Conservation (phyloP, 2,113 vertebrate genomes). For the Dasypus novemcinctus region DNA sequence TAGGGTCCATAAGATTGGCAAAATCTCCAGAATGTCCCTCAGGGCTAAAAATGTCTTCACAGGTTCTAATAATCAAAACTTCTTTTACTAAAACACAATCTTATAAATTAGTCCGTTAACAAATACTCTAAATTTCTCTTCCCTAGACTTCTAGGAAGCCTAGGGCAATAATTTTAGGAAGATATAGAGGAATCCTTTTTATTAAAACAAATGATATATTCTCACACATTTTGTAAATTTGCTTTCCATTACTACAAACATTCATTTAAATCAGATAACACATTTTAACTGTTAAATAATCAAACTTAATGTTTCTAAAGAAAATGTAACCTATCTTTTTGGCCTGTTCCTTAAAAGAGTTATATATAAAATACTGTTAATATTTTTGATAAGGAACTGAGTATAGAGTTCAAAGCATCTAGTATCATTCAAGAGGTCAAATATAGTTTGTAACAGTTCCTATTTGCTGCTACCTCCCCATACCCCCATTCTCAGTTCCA, state of each 20-base stretch:
- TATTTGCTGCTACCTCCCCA: background rate
- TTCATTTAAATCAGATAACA: constrained; percentile 8
- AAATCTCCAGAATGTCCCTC: background rate
- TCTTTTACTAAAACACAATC: constrained; percentile 22
- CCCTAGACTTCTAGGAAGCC: background rate
- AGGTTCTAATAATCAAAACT: constrained; percentile 33
- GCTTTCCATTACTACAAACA: constrained; percentile 3
- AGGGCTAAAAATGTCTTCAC: constrained; percentile 40
- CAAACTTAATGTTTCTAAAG: background rate
- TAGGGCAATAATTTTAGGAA: constrained; percentile 26
- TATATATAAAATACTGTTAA: background rate
- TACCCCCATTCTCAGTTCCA: background rate
- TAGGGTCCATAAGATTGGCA: background rate
- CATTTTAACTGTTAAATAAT: constrained; percentile 10
- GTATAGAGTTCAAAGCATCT: background rate
- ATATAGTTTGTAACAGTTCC: background rate
- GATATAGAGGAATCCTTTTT: background rate
- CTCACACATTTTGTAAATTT: constrained; percentile 2
- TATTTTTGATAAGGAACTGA: constrained; percentile 19
- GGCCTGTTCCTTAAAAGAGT: constrained; percentile 24
- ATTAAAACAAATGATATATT: background rate
- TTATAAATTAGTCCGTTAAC: background rate
- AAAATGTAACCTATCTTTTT: constrained; percentile 1
- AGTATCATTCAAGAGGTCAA: background rate
- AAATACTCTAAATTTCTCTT: constrained; percentile 4